These are phyloP conservation scores for Scolopax rusticola DNA, from an alignment of 2,797 vertebrate species.

Conservation along the genomic window DNA sequence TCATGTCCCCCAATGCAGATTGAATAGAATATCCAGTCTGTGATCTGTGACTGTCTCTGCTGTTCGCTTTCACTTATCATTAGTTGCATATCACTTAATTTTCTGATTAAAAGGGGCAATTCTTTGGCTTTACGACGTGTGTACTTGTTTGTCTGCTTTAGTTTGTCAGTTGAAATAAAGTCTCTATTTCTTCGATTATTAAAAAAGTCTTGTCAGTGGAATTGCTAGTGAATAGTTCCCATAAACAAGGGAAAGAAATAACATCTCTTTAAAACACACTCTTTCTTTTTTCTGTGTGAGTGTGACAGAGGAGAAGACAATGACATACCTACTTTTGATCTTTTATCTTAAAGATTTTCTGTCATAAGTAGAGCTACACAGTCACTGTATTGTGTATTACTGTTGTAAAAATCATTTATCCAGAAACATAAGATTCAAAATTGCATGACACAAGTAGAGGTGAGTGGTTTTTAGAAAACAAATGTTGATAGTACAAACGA, in stretches of 20 bases:
- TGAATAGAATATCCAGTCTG: not conserved
- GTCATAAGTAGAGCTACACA: slow-evolving; percentile 11
- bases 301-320: not conserved
- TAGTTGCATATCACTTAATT: not conserved
- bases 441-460: not conserved
- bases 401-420: slow-evolving; percentile 40
- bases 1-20: not conserved
- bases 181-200: not conserved
- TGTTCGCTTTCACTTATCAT: not conserved
- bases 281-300: not conserved
- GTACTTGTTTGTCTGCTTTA: not conserved
- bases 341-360: slow-evolving; percentile 67
- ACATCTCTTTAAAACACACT: not conserved
- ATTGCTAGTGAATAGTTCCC: slow-evolving; percentile 5
- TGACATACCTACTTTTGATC: slow-evolving; percentile 28
- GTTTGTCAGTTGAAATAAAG: slow-evolving; percentile 4
- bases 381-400: not conserved
- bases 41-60: not conserved
- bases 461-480: slow-evolving; percentile 38
- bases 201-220: not conserved
- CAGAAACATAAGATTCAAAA: slow-evolving; percentile 22
- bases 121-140: not conserved
- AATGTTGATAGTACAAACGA: not conserved
- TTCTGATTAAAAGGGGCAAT: not conserved
- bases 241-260: slow-evolving; percentile 11